Conservation (phyloP, 2,797 vertebrate genomes). For the Sparidentex hasta region DNA sequence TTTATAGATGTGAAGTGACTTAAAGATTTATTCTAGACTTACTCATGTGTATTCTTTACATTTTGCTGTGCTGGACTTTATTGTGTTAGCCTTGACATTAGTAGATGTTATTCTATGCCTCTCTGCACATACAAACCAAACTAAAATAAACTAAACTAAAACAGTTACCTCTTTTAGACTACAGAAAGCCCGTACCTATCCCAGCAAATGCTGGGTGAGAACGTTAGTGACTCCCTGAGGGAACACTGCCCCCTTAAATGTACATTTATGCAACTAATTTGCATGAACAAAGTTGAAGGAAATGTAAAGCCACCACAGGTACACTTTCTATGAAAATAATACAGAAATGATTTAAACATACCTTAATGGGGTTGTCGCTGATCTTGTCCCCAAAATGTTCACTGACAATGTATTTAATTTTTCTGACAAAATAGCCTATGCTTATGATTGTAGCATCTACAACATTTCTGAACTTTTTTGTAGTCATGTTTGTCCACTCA, state of each 20-base stretch:
- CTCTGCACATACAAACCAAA: neutral
- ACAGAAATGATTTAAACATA: neutral
- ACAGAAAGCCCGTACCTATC: neutral
- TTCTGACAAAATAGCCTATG: too few species aligned
- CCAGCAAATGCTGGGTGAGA: neutral
- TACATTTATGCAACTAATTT: neutral
- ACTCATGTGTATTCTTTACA: neutral
- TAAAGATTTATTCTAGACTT: neutral
- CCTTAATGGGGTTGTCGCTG: neutral
- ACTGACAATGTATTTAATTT: too few species aligned
- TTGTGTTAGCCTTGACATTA: neutral
- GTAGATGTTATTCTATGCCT: neutral
- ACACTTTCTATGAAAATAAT: too few species aligned
- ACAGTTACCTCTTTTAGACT: neutral
- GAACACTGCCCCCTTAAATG: neutral
- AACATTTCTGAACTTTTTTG: too few species aligned
- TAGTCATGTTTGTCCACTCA: too few species aligned
- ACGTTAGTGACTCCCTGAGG: neutral
- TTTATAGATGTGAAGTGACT: slow-evolving; percentile 2
- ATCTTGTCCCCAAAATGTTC: neutral
- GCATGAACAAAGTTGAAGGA: neutral
- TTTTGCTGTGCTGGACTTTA: slow-evolving; percentile 1
- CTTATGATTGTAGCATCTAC: too few species aligned
- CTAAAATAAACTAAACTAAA: neutral
- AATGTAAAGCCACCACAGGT: neutral